Percentiles rank a stretch among this genome's conserved stretches.
These are phyloP conservation scores for Allolobophora icterica DNA, from an alignment of 2,888 invertebrate genomes.

Conservation along the genomic window DNA sequence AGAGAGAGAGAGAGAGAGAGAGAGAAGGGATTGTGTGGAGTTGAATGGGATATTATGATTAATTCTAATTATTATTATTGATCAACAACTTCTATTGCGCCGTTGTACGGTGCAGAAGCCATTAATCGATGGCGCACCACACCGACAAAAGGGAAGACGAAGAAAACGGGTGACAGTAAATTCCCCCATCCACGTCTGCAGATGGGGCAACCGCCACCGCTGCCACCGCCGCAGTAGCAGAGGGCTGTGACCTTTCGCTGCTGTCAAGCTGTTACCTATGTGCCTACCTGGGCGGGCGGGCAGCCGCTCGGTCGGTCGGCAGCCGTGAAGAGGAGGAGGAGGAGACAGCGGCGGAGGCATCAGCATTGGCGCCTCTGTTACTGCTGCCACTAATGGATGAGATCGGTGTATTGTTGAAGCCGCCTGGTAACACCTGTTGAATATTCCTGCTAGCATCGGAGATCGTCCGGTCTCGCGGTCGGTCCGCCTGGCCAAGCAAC, in stretches of 20 bases:
- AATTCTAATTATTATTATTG: no score
- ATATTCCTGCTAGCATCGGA: neutral
- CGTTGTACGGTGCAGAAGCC: no score
- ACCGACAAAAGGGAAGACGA: no score
- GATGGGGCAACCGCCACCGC: no score
- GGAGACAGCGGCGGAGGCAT: neutral
- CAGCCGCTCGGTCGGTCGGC: neutral
- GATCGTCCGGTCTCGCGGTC: neutral
- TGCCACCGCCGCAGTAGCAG: neutral
- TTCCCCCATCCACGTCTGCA: no score
- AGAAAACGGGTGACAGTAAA: no score
- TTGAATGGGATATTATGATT: no score
- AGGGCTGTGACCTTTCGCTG: neutral
- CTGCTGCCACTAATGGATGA: slow-evolving; percentile 11
- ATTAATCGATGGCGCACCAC: no score
- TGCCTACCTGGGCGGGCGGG: neutral
- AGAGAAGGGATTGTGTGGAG: no score
- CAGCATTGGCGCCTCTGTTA: neutral
- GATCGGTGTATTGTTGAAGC: neutral
- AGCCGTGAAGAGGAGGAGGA: neutral
- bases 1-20: no score
- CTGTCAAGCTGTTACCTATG: slow-evolving; percentile 17
- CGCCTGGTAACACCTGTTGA: slow-evolving; percentile 17
- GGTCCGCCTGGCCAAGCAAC: neutral
- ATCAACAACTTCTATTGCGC: no score